These are phyloP conservation scores for Meiosimyza platycephala DNA, from an alignment of 2,888 invertebrate genomes.

Conservation along the genomic window DNA sequence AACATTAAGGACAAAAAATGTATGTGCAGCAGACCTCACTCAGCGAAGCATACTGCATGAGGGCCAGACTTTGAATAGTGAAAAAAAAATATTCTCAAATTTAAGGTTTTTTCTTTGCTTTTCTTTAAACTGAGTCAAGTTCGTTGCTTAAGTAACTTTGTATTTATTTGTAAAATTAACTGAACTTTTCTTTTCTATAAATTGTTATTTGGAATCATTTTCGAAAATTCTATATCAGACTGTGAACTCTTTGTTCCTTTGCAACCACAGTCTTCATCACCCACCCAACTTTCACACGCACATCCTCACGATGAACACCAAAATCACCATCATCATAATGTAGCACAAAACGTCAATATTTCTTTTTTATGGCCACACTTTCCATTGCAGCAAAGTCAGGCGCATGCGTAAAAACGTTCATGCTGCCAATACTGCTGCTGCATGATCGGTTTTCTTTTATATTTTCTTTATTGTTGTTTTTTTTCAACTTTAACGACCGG, in stretches of 20 bases:
- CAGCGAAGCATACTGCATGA: not conserved
- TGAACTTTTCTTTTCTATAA: too few species aligned
- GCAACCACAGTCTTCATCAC: too few species aligned
- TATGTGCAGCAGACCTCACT: conserved; percentile 30
- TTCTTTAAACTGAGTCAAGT: too few species aligned
- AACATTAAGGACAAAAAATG: conserved; percentile 33
- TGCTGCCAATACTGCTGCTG: not conserved
- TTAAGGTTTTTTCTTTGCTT: too few species aligned
- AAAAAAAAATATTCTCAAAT: too few species aligned
- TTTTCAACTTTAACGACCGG: conserved; percentile 8
- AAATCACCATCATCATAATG: not conserved
- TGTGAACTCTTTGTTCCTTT: too few species aligned
- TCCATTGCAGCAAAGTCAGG: not conserved
- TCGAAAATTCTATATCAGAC: too few species aligned
- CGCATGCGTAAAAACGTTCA: not conserved
- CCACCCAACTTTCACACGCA: too few species aligned
- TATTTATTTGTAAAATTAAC: too few species aligned
- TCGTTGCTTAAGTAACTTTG: too few species aligned
- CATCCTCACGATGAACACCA: too few species aligned
- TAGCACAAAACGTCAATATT: conserved; percentile 18
- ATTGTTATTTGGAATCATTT: too few species aligned
- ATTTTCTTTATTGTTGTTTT: conserved; percentile 2
- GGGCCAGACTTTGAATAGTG: not conserved
- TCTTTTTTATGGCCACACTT: conserved; percentile 1
- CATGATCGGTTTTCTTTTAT: not conserved